These are phyloP conservation scores for Tenthredo scrophulariae DNA, from an alignment of 2,888 invertebrate genomes.

Conservation along the genomic window DNA sequence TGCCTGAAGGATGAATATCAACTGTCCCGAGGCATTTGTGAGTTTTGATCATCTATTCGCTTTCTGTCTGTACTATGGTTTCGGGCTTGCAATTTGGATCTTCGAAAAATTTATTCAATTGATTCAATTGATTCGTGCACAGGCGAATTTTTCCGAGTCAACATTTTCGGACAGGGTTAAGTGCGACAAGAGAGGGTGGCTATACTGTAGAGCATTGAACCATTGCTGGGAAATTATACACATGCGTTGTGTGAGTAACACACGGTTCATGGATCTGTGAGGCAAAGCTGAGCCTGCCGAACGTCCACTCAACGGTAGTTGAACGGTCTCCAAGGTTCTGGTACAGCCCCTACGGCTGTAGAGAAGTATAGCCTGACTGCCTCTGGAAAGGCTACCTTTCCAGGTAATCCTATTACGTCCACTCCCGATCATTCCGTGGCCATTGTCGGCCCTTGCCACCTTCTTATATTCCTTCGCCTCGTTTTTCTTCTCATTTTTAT, in stretches of 20 bases:
- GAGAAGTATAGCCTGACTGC: conserved; percentile 8
- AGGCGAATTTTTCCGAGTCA: conserved; percentile 15
- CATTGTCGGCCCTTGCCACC: conserved; percentile 15
- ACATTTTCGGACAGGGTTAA: conserved; percentile 22
- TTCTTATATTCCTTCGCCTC: neutral
- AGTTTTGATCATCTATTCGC: neutral
- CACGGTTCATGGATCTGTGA: conserved; percentile 37
- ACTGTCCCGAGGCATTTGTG: neutral
- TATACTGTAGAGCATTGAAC: conserved; percentile 11
- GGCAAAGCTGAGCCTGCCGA: conserved; percentile 23
- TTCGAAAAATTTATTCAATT: neutral
- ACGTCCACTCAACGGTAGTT: conserved; percentile 29
- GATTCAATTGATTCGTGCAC: neutral
- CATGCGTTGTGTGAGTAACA: conserved; percentile 46
- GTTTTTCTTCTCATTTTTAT: neutral
- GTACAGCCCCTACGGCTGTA: neutral
- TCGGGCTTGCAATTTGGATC: neutral
- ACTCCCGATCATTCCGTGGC: conserved; percentile 33
- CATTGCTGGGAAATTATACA: conserved; percentile 40
- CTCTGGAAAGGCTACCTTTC: conserved; percentile 23
- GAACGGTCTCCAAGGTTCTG: conserved; percentile 28
- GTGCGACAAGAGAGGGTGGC: neutral
- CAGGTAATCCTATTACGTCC: conserved; percentile 49
- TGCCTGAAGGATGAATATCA: neutral
- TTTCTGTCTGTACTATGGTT: neutral